phyloP scores from a whole-genome alignment of 1,140 invertebrate species.

The Archivesica marissinica region DNA sequence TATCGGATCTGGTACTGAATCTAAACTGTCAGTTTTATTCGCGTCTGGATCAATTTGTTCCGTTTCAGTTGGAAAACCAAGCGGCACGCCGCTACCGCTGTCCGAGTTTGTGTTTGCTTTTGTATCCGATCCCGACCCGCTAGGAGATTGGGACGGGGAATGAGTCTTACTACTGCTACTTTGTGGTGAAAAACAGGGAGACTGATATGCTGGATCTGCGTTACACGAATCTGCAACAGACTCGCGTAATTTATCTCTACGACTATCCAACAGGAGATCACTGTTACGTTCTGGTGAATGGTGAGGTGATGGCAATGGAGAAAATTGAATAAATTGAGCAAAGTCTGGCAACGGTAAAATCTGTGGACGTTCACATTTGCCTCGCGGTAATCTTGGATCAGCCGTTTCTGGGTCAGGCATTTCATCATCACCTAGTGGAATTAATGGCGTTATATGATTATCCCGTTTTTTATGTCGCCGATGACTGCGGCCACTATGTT shows the following conservation, averaged over 20 bases:
- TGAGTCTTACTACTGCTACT: constrained; percentile 75
- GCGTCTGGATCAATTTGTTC: constrained; percentile 61
- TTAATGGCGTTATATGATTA: constrained; percentile 66
- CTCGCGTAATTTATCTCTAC: constrained; percentile 38
- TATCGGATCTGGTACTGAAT: constrained; percentile 33
- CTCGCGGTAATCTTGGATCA: constrained; percentile 66
- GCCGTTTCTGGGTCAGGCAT: constrained; percentile 64
- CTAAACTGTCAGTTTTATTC: constrained; percentile 57
- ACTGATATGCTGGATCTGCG: constrained; percentile 54
- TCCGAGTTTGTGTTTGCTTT: constrained; percentile 63
- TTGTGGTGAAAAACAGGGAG: constrained; percentile 75
- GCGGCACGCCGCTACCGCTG: constrained; percentile 46
- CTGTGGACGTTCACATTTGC: constrained; percentile 50
- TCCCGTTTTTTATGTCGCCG: constrained; percentile 58
- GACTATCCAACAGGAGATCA: constrained; percentile 50
- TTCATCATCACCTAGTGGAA: constrained; percentile 69
- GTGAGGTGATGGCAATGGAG: constrained; percentile 57
- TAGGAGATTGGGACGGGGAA: constrained; percentile 71
- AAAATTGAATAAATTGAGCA: constrained; percentile 67
- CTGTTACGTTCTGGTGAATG: constrained; percentile 56
- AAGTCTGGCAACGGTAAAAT: constrained; percentile 70
- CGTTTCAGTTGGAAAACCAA: constrained; percentile 53
- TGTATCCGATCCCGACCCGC: constrained; percentile 64
- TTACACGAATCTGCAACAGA: constrained; percentile 23
- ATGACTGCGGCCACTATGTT: constrained; percentile 39